Evolutionary conservation across 1,140 invertebrate genomes (phyloP), one percentile per base, ranked within the genome.

Genomic region (Grapholita molesta): DNA sequence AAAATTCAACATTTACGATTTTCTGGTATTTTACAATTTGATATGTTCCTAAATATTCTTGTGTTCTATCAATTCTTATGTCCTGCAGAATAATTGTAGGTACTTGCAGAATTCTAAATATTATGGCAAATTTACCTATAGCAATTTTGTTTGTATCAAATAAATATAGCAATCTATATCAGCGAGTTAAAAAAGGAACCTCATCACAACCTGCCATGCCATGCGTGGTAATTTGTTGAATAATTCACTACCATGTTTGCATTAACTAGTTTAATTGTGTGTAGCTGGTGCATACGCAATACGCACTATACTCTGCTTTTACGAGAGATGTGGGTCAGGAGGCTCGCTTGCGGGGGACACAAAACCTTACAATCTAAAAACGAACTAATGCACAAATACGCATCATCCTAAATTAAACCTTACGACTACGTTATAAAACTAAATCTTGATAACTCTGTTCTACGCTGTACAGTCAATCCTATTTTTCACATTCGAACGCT

Each of bases 231-330:
- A 42, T 48, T 18, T 48, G 28, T 4, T 30, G 12, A 48, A 18
- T 48, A 48, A 48, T 48, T 21, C 42, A 48, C 42, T 48, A 48
- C 42, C 9, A 48, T 21, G 18, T 48, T 48, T 48, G 42, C 42
- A 48, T 21, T 9, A 48, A 48, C 42, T 21, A 48, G n/a, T 42
- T n/a, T 48, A 48, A 48, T 48, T 48, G 15, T 38, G 35, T 21
- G 38, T 48, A 18, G 38, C n/a, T 74, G 73, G 71, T 78, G 84
- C 82, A 86, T 85, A 85, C 79, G 82, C 82, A 61, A 15, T 61
- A 61, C 55, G 55, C 55, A 61, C 55, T 32, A 32, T 25, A 25
- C 55, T 61, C 55, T n/a, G 15, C 55, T 25, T 28, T 25, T 61
- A 32, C 55, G 24, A 32, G n/a, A n/a, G 24, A 61, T 61, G 23